Base-by-base conservation (phyloP, 92 coral and sea anemone genomes). In the Bergia sp. region DNA sequence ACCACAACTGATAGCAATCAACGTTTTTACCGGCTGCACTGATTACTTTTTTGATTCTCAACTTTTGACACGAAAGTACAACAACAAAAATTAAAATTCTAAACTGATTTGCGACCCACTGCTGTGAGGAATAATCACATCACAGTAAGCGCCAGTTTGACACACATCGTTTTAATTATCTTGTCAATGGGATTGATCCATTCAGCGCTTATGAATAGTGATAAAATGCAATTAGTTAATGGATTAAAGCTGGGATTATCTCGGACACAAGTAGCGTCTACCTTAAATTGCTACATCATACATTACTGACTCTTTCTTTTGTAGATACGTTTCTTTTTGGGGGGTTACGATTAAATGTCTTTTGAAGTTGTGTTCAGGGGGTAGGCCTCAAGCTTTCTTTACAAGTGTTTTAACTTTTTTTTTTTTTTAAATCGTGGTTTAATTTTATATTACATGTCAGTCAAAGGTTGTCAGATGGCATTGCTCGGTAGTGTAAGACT, bases 121-220 rank as follows among this genome's bases (percentile, higher is more conserved):
- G 61, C 41, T 84, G 64, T 29, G 87, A 20, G 16, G 78, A 47
- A 44, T 67, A 49, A 29, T 72, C 79, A 29, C 44, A 44, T 43
- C 87, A 71, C 82, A 49, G 85, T 2, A 41, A 2, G 74, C 36
- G 50, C 13, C 87, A 18, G 87, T n/a, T 71, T 50, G 78, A 37
- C 78, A 71, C 42, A 43, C 41, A 43, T 23, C 66, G 11, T 36
- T 44, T 84, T 29, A 69, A 71, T 83, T 44, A 67, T 29, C n/a
- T 36, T 84, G 87, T 69, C 87, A 83, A 83, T 47, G 43, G 49
- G 86, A 84, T 80, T 21, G 85, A 80, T 45, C 72, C 72, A 57
- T 80, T 84, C 78, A 69, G 42, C 87, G 45, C 87, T 71, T 21
- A 21, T 11, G 86, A 82, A 39, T 82, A 5, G 86, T 81, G 66